Evolutionary conservation across 1,140 invertebrate genomes (phyloP).

Genomic region (Drosophila lini): DNA sequence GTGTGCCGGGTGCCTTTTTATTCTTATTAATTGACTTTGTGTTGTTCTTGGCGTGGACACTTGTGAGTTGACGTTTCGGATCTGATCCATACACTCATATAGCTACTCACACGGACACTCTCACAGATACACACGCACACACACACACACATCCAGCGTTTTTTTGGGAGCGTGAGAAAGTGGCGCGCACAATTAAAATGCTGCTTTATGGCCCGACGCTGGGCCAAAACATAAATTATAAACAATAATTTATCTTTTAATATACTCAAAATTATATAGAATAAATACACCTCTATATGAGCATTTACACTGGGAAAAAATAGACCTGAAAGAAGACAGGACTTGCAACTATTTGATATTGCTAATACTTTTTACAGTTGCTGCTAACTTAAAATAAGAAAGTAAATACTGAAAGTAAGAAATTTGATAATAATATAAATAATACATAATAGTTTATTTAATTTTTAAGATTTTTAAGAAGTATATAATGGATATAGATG

Average conservation of each 20-base stretch:
- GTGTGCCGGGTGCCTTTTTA: slow-evolving; percentile 71
- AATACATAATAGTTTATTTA: not conserved
- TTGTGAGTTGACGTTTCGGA: slow-evolving; percentile 73
- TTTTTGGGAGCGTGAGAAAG: slow-evolving; percentile 80
- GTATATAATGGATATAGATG: not conserved
- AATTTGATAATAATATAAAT: not conserved
- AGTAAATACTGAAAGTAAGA: not conserved
- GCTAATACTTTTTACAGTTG: not conserved
- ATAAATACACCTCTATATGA: slow-evolving; percentile 46
- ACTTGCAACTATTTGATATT: too few species aligned
- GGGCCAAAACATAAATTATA: slow-evolving; percentile 74
- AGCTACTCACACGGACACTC: slow-evolving; percentile 1
- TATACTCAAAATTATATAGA: slow-evolving; percentile 53
- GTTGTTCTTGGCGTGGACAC: slow-evolving; percentile 47
- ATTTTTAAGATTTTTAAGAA: not conserved
- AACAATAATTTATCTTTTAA: slow-evolving; percentile 78
- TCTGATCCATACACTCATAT: slow-evolving; percentile 15
- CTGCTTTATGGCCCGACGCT: slow-evolving; percentile 73
- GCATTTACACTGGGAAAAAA: slow-evolving; percentile 6
- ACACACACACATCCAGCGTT: slow-evolving; percentile 4
- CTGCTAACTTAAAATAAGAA: not conserved
- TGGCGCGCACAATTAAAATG: slow-evolving; percentile 79
- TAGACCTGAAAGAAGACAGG: not conserved
- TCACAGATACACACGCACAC: slow-evolving; percentile 2
- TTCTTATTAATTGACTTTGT: slow-evolving; percentile 78